Conservation (phyloP, 2,888 invertebrate genomes). For the Trisateles emortualis region DNA sequence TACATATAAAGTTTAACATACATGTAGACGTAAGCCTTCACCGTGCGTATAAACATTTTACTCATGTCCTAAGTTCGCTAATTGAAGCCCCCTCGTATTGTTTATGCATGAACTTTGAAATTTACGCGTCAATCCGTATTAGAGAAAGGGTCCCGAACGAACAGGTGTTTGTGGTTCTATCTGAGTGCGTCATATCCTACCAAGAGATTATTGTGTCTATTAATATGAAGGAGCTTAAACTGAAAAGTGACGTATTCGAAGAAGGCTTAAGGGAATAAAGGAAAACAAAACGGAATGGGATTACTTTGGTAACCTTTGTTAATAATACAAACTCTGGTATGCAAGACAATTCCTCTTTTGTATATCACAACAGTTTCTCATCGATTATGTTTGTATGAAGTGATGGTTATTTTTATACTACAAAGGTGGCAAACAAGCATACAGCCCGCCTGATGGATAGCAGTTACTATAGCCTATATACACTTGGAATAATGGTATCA, state of each 20-base stretch:
- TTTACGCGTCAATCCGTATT: conserved; percentile 65
- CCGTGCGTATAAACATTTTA: conserved; percentile 47
- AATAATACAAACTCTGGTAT: too few relatives aligned
- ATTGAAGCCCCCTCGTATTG: conserved; percentile 57
- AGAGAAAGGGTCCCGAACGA: conserved; percentile 44
- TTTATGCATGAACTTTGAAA: conserved; percentile 67
- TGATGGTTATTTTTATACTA: too few relatives aligned
- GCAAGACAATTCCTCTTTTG: too few relatives aligned
- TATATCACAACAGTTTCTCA: too few relatives aligned
- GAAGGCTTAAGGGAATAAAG: neutral
- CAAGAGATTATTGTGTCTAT: conserved; percentile 14
- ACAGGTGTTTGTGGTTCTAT: conserved; percentile 44
- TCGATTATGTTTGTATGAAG: too few relatives aligned
- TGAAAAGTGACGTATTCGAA: neutral
- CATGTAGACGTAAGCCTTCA: conserved; percentile 21
- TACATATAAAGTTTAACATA: conserved; percentile 21
- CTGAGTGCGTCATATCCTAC: conserved; percentile 15
- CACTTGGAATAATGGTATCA: too few relatives aligned
- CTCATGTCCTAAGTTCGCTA: conserved; percentile 57
- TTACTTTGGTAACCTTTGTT: too few relatives aligned
- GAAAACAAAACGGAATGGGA: too few relatives aligned
- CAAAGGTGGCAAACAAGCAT: too few relatives aligned
- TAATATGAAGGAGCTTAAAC: neutral
- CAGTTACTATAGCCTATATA: too few relatives aligned
- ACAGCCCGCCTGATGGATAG: too few relatives aligned